A percentile compares a stretch with the other conserved stretches of the same genome.
phyloP scores from a whole-genome alignment of 1,140 invertebrate species.

The Pissodes strobi region DNA sequence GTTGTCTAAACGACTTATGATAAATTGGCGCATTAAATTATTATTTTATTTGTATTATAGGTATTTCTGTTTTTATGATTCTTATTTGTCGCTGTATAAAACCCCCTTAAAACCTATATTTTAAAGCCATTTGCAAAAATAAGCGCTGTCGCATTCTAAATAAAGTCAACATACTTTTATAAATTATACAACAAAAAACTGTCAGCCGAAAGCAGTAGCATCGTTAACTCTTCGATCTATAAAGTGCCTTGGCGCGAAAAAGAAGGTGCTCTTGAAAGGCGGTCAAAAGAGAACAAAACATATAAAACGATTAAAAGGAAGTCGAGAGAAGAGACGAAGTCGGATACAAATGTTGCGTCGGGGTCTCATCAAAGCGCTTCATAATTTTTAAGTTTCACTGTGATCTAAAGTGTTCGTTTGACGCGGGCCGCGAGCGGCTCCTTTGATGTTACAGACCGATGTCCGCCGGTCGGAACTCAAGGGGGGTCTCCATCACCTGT shows the following conservation, averaged over 20 bases:
- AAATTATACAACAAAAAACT: neutral
- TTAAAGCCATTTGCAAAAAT: no score
- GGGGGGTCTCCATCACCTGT: constrained; percentile 30
- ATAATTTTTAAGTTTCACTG: constrained; percentile 36
- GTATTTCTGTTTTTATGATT: no score
- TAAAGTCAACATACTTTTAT: neutral
- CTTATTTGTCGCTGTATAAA: no score
- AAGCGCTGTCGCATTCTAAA: no score
- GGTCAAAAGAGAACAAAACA: constrained; percentile 23
- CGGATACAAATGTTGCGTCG: constrained; percentile 34
- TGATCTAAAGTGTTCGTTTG: constrained; percentile 33
- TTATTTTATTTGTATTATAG: no score
- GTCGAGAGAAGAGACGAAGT: constrained; percentile 20
- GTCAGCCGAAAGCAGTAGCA: neutral
- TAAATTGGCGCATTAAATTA: no score
- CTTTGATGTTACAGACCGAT: constrained; percentile 26
- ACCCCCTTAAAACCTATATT: no score
- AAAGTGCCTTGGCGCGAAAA: constrained; percentile 20
- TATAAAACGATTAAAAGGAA: constrained; percentile 31
- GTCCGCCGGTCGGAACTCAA: constrained; percentile 11
- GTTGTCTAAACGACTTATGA: no score
- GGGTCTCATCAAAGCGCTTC: constrained; percentile 36
- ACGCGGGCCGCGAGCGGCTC: constrained; percentile 21
- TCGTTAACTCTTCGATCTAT: constrained; percentile 17
- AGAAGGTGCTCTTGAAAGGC: constrained; percentile 25